Base-by-base conservation (phyloP, 1,140 invertebrate species). In the Sitobion miscanthi region DNA sequence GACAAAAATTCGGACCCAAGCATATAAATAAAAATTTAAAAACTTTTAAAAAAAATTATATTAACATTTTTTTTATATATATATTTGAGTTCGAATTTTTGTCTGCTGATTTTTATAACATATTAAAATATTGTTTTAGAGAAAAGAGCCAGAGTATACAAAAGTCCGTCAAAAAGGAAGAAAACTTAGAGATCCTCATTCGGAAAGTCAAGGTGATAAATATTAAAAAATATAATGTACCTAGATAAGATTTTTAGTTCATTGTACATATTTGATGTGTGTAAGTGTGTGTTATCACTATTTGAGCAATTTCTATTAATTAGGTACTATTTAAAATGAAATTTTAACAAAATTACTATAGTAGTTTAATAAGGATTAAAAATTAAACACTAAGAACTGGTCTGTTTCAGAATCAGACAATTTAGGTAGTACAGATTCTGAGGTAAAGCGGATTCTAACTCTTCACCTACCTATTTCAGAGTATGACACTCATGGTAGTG, bases 401-500 rank as follows among this genome's bases (percentile, higher is more conserved):
- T 77, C 94, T 96, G 94, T 97, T 97, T 95, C 97, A 97, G 97
- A 98, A 96, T 97, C 97, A 95, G 97, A 97, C 96, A 98, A 98
- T 96, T 96, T 97, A 96, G 97, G 97, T 95, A 97, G 97, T 95
- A 97, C 97, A 96, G 97, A 97, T 96, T 97, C 97, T 95, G 97
- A 97, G 96, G 97, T 97, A 96, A 97, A 97, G 97, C 97, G 97
- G 96, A 97, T 98, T 96, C 95, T 97, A 96, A 97, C 97, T 95
- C 97, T 98, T 95, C 97, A 97, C 96, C 97, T 97, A 96, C 97
- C 97, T 96, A 98, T 97, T 97, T 97, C 97, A 96, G 97, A 98
- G 96, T 97, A 98, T 96, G 97, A 98, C 95, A 97, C 97, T 94
- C 96, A 97, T 94, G 97, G 96, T 93, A 96, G 96, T 94, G 97